Evolutionary conservation across 1,140 invertebrate genomes (phyloP).

Genomic region (Whitmania pigra): DNA sequence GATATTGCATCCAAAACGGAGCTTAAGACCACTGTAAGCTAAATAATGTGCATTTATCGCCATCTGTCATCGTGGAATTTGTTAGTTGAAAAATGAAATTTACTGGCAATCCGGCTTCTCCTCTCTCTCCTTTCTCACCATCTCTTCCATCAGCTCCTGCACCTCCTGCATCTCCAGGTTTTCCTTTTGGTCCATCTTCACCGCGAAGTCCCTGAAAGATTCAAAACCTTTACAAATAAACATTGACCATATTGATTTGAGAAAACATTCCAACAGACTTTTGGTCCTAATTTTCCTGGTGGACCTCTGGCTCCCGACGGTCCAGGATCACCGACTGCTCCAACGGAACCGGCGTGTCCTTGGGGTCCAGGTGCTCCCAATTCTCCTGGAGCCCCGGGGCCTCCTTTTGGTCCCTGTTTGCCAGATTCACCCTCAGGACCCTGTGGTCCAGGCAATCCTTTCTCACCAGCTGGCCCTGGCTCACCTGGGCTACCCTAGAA

Average conservation of each 20-base stretch:
- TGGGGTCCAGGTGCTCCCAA: slow-evolving; percentile 16
- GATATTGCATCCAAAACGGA: no score
- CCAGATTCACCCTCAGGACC: slow-evolving; percentile 8
- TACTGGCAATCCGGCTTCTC: slow-evolving; percentile 11
- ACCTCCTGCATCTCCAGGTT: slow-evolving; percentile 5
- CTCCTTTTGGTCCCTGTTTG: slow-evolving; percentile 14
- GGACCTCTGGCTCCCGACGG: slow-evolving; percentile 8
- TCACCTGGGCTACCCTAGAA: no score
- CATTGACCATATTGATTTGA: not conserved
- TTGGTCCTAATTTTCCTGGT: slow-evolving; percentile 12
- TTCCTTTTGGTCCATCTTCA: slow-evolving; percentile 9
- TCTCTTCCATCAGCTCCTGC: slow-evolving; percentile 2
- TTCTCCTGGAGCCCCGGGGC: slow-evolving; percentile 13
- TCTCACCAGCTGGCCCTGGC: no score
- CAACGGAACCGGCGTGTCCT: slow-evolving; percentile 1
- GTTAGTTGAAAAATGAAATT: no score
- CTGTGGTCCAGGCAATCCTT: no score
- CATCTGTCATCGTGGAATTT: no score
- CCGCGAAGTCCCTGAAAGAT: not conserved
- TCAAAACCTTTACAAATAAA: no score
- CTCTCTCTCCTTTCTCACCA: slow-evolving; percentile 11
- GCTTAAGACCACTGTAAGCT: no score
- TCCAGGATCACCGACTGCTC: slow-evolving; percentile 7
- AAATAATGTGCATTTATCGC: no score
- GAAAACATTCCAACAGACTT: not conserved